Percentiles rank a stretch among this genome's conserved stretches.
Evolutionary conservation across 64 coral and sea anemone genomes (phyloP).

Genomic region (Anthopleura sola): DNA sequence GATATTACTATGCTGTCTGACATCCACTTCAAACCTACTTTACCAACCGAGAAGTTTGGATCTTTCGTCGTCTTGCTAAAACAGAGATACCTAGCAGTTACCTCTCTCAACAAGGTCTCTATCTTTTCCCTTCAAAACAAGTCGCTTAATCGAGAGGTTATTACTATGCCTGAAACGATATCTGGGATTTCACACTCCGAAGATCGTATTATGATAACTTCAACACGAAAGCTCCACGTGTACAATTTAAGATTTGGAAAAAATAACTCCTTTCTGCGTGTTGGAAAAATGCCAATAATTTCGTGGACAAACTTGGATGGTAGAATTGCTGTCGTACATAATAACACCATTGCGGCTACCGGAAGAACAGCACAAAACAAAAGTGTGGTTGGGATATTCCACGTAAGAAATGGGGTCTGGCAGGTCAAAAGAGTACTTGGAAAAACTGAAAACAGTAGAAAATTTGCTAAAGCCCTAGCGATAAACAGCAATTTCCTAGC

Average conservation of each 20-base stretch:
- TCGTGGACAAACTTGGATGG: background rate
- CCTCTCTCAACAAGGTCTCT: conserved; percentile 22
- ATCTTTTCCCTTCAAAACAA: conserved; percentile 12
- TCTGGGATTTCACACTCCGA: conserved; percentile 4
- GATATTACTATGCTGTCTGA: conserved; percentile 7
- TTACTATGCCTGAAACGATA: background rate
- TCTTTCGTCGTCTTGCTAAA: conserved; percentile 13
- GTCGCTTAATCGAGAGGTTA: background rate
- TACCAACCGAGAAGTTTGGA: conserved; percentile 33
- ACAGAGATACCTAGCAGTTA: conserved; percentile 12
- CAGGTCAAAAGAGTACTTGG: conserved; percentile 28
- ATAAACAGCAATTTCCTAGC: conserved; percentile 43
- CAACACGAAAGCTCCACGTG: background rate
- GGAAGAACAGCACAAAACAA: conserved; percentile 23
- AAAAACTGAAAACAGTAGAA: conserved; percentile 13
- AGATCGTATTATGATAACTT: background rate
- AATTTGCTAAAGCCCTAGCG: conserved; percentile 31
- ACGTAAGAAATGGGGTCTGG: conserved; percentile 42
- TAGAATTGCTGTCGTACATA: background rate
- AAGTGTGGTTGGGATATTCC: conserved; percentile 75
- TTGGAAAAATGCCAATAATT: background rate
- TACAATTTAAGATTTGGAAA: background rate
- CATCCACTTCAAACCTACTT: conserved; percentile 37
- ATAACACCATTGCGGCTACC: conserved; percentile 35
- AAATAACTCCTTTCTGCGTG: background rate